Evolutionary conservation across 2,797 vertebrate species (phyloP).

Genomic region (Brachyrhaphis roseni): DNA sequence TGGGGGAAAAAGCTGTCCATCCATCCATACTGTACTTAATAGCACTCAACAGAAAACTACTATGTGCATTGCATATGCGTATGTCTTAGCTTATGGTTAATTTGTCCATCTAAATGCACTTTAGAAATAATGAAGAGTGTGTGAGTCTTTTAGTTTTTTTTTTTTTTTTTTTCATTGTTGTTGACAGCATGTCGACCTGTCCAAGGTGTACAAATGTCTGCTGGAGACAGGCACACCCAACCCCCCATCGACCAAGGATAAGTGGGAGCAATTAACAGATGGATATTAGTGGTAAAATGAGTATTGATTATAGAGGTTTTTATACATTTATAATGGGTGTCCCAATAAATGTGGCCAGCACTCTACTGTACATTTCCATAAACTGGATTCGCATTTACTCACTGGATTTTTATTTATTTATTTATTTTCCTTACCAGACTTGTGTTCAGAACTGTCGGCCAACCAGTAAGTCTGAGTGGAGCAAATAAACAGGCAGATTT

Average conservation of each 20-base stretch:
- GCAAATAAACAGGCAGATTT: slow-evolving; percentile 74
- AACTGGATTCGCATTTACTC: slow-evolving; percentile 12
- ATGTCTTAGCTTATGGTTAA: not conserved
- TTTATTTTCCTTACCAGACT: slow-evolving; percentile 23
- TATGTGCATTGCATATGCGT: not conserved
- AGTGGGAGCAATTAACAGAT: not conserved
- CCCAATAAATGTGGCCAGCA: not conserved
- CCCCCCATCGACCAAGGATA: not conserved
- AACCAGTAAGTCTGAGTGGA: slow-evolving; percentile 64
- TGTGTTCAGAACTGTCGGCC: slow-evolving; percentile 45
- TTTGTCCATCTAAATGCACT: not conserved
- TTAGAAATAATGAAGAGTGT: not conserved
- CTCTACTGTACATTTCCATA: slow-evolving; percentile 29
- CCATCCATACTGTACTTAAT: too few relatives aligned
- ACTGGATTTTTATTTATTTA: slow-evolving; percentile 26
- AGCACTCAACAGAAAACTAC: not conserved
- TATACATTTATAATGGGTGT: not conserved
- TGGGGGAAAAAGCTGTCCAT: not conserved
- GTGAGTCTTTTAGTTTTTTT: not conserved
- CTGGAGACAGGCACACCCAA: not conserved
- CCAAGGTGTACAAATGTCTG: not conserved
- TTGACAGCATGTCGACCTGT: not conserved
- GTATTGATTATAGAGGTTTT: not conserved
- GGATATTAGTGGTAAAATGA: not conserved
- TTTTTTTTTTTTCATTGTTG: not conserved